These are phyloP conservation scores for Gerris lacustris DNA, from an alignment of 2,888 invertebrate species.

Conservation along the genomic window DNA sequence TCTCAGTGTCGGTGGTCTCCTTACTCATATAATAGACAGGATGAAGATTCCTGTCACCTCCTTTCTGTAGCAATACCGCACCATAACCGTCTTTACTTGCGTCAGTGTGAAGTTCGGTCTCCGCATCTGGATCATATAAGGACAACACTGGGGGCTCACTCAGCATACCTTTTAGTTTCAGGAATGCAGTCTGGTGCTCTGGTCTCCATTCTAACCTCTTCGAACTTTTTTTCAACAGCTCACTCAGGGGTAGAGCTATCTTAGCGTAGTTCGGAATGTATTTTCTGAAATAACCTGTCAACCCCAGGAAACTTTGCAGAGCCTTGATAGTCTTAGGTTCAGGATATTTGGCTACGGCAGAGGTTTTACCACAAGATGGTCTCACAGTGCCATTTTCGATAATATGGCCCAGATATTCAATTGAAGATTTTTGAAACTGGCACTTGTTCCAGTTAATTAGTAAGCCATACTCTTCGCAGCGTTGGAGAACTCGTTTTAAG, in stretches of 20 bases:
- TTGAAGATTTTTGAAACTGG: background rate
- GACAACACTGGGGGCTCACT: background rate
- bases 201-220: no score
- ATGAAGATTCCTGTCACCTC: constrained; percentile 6
- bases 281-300: background rate
- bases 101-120: background rate
- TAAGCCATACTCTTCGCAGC: background rate
- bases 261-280: background rate
- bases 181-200: no score
- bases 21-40: constrained; percentile 13
- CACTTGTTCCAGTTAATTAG: background rate
- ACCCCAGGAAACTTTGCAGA: background rate
- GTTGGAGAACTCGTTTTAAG: background rate
- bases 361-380: background rate
- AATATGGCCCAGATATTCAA: background rate
- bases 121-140: background rate
- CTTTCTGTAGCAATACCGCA: background rate
- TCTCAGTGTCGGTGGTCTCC: background rate
- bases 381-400: background rate
- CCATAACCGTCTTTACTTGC: background rate
- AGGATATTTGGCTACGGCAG: background rate
- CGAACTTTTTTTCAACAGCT: no score
- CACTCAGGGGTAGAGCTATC: background rate
- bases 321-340: background rate
- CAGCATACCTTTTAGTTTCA: no score